Evolutionary conservation across 2,113 vertebrate species (phyloP).

Genomic region (Tupaia tana): DNA sequence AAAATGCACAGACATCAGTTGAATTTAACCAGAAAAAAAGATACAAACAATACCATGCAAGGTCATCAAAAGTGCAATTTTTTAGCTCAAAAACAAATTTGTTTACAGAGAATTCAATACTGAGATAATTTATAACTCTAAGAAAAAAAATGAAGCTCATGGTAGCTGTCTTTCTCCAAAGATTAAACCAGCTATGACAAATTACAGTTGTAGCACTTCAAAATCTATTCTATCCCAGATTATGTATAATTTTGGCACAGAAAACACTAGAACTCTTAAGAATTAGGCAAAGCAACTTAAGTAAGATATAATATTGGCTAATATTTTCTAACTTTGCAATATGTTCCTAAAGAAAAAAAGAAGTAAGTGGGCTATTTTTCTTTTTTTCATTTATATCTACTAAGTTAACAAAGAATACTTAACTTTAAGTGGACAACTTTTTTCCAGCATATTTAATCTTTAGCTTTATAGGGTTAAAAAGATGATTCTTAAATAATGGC

Average conservation of each 20-base stretch:
- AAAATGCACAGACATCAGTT: conserved; percentile 93
- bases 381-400: conserved; percentile 49
- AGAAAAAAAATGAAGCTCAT: conserved; percentile 65
- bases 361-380: neutral
- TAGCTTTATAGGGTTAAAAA: conserved; percentile 38
- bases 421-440: conserved; percentile 23
- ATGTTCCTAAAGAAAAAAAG: conserved; percentile 25
- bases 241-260: conserved; percentile 1
- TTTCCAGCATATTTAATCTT: conserved; percentile 48
- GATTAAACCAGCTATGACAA: conserved; percentile 65
- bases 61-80: conserved; percentile 82
- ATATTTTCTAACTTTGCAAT: conserved; percentile 40
- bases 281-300: conserved; percentile 72
- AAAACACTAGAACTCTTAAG: conserved; percentile 12
- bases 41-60: conserved; percentile 91
- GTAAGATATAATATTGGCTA: conserved; percentile 58
- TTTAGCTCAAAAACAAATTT: conserved; percentile 68
- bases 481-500: conserved; percentile 61
- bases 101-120: conserved; percentile 80
- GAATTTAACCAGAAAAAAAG: conserved; percentile 89
- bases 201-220: conserved; percentile 9
- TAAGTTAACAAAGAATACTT: conserved; percentile 39
- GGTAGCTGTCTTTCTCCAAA: conserved; percentile 53
- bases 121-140: conserved; percentile 70
- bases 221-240: conserved; percentile 33